A percentile compares a stretch with the other conserved stretches of the same genome.
Evolutionary conservation across 2,888 invertebrate species (phyloP).

Genomic region (Agrotis segetum): DNA sequence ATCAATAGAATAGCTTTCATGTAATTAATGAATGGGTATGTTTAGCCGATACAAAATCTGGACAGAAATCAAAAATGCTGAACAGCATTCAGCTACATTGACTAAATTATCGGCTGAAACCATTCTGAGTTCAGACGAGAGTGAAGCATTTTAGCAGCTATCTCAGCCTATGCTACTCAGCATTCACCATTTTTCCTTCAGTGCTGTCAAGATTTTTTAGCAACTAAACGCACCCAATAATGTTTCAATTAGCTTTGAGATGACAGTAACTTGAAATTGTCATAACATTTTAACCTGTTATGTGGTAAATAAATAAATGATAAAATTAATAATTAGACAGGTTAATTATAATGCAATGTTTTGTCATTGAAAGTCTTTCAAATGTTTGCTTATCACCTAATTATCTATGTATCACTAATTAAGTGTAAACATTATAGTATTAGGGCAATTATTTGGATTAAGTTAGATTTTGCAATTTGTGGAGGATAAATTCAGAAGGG

Average conservation of each 20-base stretch:
- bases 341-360: conserved; percentile 41
- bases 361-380: conserved; percentile 63
- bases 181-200: too few relatives aligned
- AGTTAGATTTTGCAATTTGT: background rate
- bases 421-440: conserved; percentile 13
- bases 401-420: conserved; percentile 38
- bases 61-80: too few relatives aligned
- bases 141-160: too few relatives aligned
- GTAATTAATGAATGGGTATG: too few relatives aligned
- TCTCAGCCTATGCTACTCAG: too few relatives aligned
- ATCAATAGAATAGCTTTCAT: too few relatives aligned
- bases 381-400: conserved; percentile 36
- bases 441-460: background rate
- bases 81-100: too few relatives aligned
- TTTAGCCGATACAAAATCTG: too few relatives aligned
- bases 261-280: background rate
- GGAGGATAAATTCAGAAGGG: background rate
- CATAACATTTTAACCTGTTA: conserved; percentile 32
- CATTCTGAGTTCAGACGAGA: too few relatives aligned
- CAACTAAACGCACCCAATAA: too few relatives aligned
- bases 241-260: background rate
- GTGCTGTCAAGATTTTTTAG: too few relatives aligned
- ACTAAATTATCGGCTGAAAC: too few relatives aligned
- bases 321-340: conserved; percentile 44
- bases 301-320: conserved; percentile 35